Percentiles rank a stretch among this genome's conserved stretches.
Evolutionary conservation across 37 sponge, comb jelly and placozoan species (phyloP).

Genomic region (Lycopodina hypogea): DNA sequence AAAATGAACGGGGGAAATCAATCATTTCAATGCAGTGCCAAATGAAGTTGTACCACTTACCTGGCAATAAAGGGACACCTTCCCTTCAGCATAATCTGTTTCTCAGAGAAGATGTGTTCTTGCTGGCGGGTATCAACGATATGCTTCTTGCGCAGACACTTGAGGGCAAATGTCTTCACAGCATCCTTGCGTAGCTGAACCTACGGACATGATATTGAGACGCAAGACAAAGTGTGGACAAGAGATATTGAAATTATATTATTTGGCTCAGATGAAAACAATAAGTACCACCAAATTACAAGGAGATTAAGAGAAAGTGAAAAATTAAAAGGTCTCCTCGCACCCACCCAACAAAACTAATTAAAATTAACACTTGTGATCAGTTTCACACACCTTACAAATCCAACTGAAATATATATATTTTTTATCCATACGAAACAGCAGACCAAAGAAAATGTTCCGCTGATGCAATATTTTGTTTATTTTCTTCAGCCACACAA

Average conservation of each 20-base stretch:
- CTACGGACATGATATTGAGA: constrained; percentile 28
- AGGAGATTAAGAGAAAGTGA: neutral
- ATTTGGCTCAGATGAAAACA: too few relatives aligned
- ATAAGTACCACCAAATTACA: neutral
- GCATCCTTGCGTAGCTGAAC: constrained; percentile 63
- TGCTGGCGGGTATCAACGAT: constrained; percentile 98
- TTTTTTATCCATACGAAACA: too few relatives aligned
- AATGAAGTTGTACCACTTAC: constrained; percentile 49
- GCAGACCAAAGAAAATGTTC: too few relatives aligned
- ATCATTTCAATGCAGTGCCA: too few relatives aligned
- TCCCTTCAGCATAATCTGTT: constrained; percentile 85
- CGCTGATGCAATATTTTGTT: too few relatives aligned
- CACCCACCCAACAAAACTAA: too few relatives aligned
- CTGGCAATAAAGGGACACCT: constrained; percentile 88
- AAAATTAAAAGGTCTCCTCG: too few relatives aligned
- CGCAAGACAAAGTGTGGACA: neutral
- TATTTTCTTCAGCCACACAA: too few relatives aligned
- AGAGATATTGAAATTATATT: neutral
- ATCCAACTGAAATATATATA: too few relatives aligned
- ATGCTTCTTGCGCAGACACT: constrained; percentile 94
- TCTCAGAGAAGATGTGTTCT: constrained; percentile 97
- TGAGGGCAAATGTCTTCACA: constrained; percentile 86
- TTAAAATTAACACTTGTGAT: too few relatives aligned
- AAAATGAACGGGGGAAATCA: too few relatives aligned
- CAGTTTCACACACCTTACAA: too few relatives aligned